Evolutionary conservation across 2,888 invertebrate species (phyloP), one percentile per base, ranked within the genome.

Genomic region (Dermolepida albohirtum): DNA sequence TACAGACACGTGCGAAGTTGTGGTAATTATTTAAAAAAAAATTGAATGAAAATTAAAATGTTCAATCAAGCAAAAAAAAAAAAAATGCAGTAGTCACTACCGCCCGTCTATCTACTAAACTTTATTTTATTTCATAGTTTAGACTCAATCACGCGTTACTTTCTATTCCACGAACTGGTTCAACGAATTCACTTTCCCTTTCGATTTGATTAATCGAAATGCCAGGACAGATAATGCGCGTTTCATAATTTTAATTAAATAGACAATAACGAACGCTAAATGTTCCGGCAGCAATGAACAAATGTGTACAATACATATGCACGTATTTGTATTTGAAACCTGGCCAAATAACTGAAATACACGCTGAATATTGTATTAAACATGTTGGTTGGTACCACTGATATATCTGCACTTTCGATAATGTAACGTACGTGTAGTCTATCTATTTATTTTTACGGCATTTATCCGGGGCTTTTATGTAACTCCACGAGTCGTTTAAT

Each of bases 131-230:
- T 52, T 57, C 55, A 66, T 40, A 47, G 55, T 52, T 40, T 16
- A 12, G 51, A 67, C 62, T 67, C 68, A 68, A 64, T 68, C 64
- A 68, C 52, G 65, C 68, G 66, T 70, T 70, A 59, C 74, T 74
- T 74, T 74, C 74, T 72, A 73, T 63, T 72, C 68, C 55, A 63
- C 66, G 69, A 64, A 69, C 34, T 59, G 67, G 71, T 70, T 70
- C 70, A 67, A 71, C 69, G 71, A 52, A 71, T 66, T 64, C 71
- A 71, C 72, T 72, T 74, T 74, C 73, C 71, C 74, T 73, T 73
- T 73, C 66, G 50, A 64, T 29, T 64, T 67, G 70, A 70, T 72
- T 66, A 67, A 71, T 70, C 68, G 54, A 67, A 70, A 70, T 70
- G 67, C 64, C 70, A 57, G 54, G 43, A 22, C 55, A 70, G 67